phyloP scores from a whole-genome alignment of 2,113 vertebrate genomes.

The Passerina amoena region DNA sequence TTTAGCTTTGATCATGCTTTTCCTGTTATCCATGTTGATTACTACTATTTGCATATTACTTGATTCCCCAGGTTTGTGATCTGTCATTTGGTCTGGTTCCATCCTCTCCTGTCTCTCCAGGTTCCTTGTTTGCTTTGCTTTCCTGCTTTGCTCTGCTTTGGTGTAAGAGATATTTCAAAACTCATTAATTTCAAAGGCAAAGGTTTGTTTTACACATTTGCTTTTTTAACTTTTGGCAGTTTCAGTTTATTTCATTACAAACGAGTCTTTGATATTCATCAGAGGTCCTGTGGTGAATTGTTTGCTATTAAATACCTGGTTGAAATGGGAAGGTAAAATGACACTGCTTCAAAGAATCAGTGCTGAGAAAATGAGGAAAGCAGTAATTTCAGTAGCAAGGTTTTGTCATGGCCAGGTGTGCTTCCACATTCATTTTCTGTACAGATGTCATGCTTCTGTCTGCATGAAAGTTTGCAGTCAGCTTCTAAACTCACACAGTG shows the following conservation, averaged over 20 bases:
- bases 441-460: neutral
- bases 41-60: constrained; percentile 45
- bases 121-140: constrained; percentile 38
- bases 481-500: neutral
- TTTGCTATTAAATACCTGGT: neutral
- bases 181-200: constrained; percentile 41
- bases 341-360: neutral
- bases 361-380: neutral
- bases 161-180: constrained; percentile 11
- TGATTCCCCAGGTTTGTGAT: constrained; percentile 38
- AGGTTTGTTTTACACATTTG: neutral
- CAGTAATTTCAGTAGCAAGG: neutral
- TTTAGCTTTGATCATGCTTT: constrained; percentile 39
- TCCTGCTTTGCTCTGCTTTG: constrained; percentile 20
- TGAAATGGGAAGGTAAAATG: neutral
- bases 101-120: constrained; percentile 8
- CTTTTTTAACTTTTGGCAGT: neutral
- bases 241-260: constrained; percentile 6
- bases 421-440: neutral
- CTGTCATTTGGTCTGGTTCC: neutral
- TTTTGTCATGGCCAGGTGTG: neutral
- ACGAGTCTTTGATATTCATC: neutral
- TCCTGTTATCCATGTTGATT: constrained; percentile 54
- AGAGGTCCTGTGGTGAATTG: neutral
- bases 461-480: neutral